These are phyloP conservation scores for Cydia pomonella DNA, from an alignment of 1,140 invertebrate species.

Conservation along the genomic window DNA sequence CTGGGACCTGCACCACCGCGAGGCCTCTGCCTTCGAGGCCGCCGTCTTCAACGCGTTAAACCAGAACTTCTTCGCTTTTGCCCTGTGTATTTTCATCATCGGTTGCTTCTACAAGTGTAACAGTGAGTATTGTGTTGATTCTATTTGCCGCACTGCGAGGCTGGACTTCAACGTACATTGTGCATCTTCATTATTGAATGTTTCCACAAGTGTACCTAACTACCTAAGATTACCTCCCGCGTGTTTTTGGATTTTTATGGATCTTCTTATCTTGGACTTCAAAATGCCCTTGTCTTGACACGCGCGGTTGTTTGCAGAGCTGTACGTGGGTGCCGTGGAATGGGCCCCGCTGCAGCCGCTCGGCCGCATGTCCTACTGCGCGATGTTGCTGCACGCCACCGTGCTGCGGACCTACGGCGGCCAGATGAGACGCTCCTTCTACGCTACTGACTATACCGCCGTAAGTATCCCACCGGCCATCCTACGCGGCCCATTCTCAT, in stretches of 20 bases:
- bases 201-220: not conserved
- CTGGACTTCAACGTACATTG: not conserved
- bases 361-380: conserved; percentile 69
- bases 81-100: conserved; percentile 69
- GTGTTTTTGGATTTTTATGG: not conserved
- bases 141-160: conserved; percentile 34
- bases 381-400: conserved; percentile 71
- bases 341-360: conserved; percentile 72
- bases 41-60: conserved; percentile 71
- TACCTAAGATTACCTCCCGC: not conserved
- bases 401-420: conserved; percentile 70
- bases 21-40: conserved; percentile 65
- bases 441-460: conserved; percentile 72
- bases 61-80: conserved; percentile 73
- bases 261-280: not conserved
- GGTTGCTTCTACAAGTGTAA: conserved; percentile 70
- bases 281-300: not conserved
- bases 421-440: conserved; percentile 70
- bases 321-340: conserved; percentile 66
- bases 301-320: conserved; percentile 45
- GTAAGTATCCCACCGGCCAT: conserved; percentile 49
- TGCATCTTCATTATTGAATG: not conserved
- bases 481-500: conserved; percentile 8
- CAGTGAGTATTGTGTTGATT: conserved; percentile 56
- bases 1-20: conserved; percentile 69